Evolutionary conservation across 2,113 vertebrate species (phyloP), one percentile per base, ranked within the genome.

Genomic region (Chlorocebus sabaeus): DNA sequence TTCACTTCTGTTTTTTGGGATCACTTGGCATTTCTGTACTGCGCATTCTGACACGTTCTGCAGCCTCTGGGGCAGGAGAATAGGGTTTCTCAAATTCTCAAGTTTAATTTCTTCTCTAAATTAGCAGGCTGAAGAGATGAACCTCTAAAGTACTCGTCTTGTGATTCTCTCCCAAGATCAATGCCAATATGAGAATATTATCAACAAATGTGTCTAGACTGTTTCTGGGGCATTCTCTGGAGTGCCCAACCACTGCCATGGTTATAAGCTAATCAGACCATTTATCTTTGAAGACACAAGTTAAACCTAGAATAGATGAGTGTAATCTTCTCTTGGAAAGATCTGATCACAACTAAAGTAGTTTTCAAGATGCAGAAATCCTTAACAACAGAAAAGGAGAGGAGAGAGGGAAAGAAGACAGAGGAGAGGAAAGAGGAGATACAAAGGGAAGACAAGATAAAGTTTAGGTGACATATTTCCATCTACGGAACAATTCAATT

Each of bases 231-330:
- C 35, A 79, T 93, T 96, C 93, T 96, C 78, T 68, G 61, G 78
- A 48, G n/a, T 40, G 22, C 40, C 79, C 79, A 81, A 40, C 35
- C n/a, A 61, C 45, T 13, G 6, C 50, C 76, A 52, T 73, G 68
- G 86, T 89, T 94, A 43, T 18, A 90, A 89, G 55, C 68, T 50
- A 96, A 95, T 90, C 7, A 93, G 61, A 43, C 67, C 12, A 84
- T 93, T 97, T 96, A 17, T 93, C 84, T 87, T 97, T 80, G 70
- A 98, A 97, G 96, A 98, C 80, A 55, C 45, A 45, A 40, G 92
- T 95, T 61, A 97, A 70, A 50, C 17, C 76, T 4, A 96, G 98
- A 96, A 93, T 70, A 88, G 32, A 73, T 93, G 95, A 61, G 84
- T 40, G 79, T 67, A 86, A 88, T 95, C 96, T 95, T 94, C 95